phyloP scores from a whole-genome alignment of 1,140 invertebrate species.

The Musca domestica region DNA sequence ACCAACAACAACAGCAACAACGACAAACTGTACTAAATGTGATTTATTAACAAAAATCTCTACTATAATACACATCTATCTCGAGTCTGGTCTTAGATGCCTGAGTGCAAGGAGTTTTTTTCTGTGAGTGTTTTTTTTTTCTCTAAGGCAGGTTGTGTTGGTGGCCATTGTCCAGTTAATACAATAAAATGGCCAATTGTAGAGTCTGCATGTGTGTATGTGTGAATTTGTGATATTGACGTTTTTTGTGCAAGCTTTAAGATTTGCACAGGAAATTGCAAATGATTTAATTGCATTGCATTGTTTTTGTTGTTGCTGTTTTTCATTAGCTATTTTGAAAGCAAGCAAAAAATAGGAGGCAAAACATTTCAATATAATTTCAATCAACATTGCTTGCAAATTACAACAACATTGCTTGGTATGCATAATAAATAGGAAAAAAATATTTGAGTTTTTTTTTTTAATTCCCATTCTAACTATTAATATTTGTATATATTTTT shows the following conservation, averaged over 20 bases:
- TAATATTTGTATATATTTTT: too few species aligned
- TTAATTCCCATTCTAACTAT: too few species aligned
- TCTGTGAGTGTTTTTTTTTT: too few species aligned
- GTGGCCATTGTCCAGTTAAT: too few species aligned
- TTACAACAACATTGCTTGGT: conserved; percentile 5
- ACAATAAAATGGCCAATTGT: too few species aligned
- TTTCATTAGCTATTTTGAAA: not conserved
- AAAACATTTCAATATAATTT: conserved; percentile 14
- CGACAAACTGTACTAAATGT: not conserved
- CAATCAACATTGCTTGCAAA: too few species aligned
- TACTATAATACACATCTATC: conserved; percentile 1
- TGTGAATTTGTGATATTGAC: not conserved
- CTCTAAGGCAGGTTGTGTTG: too few species aligned
- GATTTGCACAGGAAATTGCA: conserved; percentile 22
- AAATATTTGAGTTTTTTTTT: too few species aligned
- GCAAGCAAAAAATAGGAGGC: not conserved
- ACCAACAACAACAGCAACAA: too few species aligned
- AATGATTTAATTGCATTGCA: conserved; percentile 22
- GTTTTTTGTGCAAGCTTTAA: not conserved
- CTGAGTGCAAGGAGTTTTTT: not conserved
- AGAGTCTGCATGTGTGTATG: not conserved
- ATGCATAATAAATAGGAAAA: too few species aligned
- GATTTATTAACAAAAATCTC: conserved; percentile 17
- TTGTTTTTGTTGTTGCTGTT: not conserved
- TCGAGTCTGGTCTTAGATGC: too few species aligned